Evolutionary conservation across 2,888 invertebrate species (phyloP).

Genomic region (Drosophila infuscata): DNA sequence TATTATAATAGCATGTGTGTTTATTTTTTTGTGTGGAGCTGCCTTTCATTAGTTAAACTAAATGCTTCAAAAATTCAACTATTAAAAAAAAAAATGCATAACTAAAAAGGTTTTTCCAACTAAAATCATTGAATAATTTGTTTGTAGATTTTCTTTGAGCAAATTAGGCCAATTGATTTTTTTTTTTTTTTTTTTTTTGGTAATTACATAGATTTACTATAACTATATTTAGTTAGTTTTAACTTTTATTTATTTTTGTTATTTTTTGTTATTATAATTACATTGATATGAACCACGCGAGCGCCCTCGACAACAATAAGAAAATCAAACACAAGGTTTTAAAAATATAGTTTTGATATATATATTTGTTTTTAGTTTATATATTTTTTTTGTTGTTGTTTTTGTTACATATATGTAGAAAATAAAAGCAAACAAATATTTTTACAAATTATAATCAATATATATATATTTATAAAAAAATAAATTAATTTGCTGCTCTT

Average conservation of each 20-base stretch:
- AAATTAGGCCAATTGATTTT: constrained; percentile 63
- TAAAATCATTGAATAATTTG: constrained; percentile 2
- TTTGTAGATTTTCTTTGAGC: constrained; percentile 52
- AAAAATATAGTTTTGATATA: constrained; percentile 33
- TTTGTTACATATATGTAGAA: constrained; percentile 21
- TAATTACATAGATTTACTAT: constrained; percentile 49
- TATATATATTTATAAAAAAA: constrained; percentile 32
- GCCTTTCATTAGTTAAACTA: constrained; percentile 67
- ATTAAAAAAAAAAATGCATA: constrained; percentile 46
- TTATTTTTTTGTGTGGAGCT: constrained; percentile 28
- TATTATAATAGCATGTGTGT: constrained; percentile 23
- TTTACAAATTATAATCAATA: constrained; percentile 42
- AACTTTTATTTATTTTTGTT: constrained; percentile 16
- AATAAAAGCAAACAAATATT: constrained; percentile 36
- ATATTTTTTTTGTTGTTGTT: constrained; percentile 22
- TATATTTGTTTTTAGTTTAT: constrained; percentile 33
- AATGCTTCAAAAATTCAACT: constrained; percentile 69
- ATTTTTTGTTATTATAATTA: constrained; percentile 26
- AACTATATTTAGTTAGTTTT: constrained; percentile 31
- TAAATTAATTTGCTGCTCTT: constrained; percentile 8
- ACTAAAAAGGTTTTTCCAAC: constrained; percentile 5
- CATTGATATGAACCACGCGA: constrained; percentile 66
- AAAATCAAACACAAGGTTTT: constrained; percentile 32
- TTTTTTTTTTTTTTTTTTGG: constrained; percentile 3
- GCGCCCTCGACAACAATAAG: constrained; percentile 34